Evolutionary conservation across 2,888 invertebrate species (phyloP), one percentile per base, ranked within the genome.

Genomic region (Synergus gifuensis): DNA sequence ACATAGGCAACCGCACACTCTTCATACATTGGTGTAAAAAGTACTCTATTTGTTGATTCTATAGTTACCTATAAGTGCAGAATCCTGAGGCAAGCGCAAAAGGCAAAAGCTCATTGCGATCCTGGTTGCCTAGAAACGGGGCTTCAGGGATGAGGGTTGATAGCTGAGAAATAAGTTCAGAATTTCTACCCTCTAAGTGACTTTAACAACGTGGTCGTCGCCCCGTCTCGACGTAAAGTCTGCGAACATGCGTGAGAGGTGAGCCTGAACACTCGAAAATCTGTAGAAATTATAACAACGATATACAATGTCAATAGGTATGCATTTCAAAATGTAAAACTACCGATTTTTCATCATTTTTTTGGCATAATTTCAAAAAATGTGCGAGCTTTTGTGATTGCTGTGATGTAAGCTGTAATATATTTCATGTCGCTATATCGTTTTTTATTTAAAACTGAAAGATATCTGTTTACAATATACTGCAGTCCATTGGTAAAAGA

Each of bases 241-340:
- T 69, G 28, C 49, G 18, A 49, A 46, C 46, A 69, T 69, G 69
- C 46, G 22, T 5, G 7, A 49, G 28, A 16, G 46, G 28, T 22
- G 66, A 66, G 44, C 22, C 28, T 8, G 8, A 42, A 16, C 14
- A 28, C 22, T 69, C 9, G 8, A 49, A 46, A 69, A 69, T 69
- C 49, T 69, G 22, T 49, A 44, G 49, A 69, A 49, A 49, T 46
- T 54, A n/a, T 16, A 69, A 22, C 46, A 46, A 12, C 69, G 16
- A 69, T 69, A 46, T 46, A 49, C 8, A 46, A 49, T 69, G 69
- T 69, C 69, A 22, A 46, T 69, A 44, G 69, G 69, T 69, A 69
- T 49, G 69, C 14, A 5, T 36, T 28, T 14, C 44, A 44, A 5
- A 28, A 12, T 44, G 44, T 67, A 67, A 8, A 22, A 12, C 14